Conservation (phyloP, 1,140 invertebrate species). For the Drosophila athabasca region DNA sequence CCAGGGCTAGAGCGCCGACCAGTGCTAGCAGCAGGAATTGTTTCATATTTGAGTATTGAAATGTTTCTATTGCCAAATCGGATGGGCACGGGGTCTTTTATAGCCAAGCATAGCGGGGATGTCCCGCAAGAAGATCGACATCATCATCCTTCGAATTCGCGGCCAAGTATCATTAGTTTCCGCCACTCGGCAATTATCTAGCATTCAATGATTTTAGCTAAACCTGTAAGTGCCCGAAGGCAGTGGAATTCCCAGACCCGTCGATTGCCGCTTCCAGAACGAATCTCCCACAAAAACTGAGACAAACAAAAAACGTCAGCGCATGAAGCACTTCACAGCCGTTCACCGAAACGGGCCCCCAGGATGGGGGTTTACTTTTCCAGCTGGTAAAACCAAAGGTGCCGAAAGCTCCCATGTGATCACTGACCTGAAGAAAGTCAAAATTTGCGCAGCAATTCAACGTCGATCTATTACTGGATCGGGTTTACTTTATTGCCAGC, state of each 20-base stretch:
- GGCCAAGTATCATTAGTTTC: conserved; percentile 46
- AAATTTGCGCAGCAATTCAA: conserved; percentile 47
- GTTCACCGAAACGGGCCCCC: conserved; percentile 21
- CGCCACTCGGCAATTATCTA: conserved; percentile 49
- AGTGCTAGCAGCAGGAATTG: conserved; percentile 37
- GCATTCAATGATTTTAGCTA: conserved; percentile 51
- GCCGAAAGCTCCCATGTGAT: conserved; percentile 40
- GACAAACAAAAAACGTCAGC: neutral
- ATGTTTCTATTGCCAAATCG: conserved; percentile 38
- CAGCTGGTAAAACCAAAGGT: neutral
- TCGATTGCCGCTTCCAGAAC: conserved; percentile 1
- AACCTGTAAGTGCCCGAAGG: conserved; percentile 30
- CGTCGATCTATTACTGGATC: conserved; percentile 1
- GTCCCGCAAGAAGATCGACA: conserved; percentile 30
- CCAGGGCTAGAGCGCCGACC: conserved; percentile 17
- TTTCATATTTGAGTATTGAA: conserved; percentile 54
- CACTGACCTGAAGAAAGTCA: conserved; percentile 44
- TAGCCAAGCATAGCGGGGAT: conserved; percentile 44
- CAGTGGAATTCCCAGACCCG: conserved; percentile 45
- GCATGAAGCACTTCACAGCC: neutral
- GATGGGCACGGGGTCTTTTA: conserved; percentile 39
- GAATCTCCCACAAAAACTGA: neutral
- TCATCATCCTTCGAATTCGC: conserved; percentile 33
- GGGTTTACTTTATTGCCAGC: neutral
- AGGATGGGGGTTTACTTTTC: conserved; percentile 29